Evolutionary conservation across 92 coral and sea anemone genomes (phyloP), one percentile per base, ranked within the genome.

Genomic region (Diadumene lineata): DNA sequence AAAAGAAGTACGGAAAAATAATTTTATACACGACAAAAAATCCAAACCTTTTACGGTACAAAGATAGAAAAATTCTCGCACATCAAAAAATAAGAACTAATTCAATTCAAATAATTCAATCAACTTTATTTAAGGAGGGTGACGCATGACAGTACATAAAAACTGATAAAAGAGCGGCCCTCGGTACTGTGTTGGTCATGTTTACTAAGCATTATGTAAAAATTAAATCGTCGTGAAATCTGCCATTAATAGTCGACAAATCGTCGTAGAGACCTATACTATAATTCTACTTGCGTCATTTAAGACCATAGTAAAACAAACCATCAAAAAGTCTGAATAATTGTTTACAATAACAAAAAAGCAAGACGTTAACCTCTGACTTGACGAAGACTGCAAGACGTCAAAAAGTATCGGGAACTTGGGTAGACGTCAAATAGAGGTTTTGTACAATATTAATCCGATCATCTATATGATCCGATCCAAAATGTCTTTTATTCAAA

Each of bases 211-310:
- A 44, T 8, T 44, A 44, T 17, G 10, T 44, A 44, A 44, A 44
- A 9, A 44, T 17, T 8, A 44, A 8, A 8, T 8, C 51, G 51
- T 44, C 21, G 18, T 53, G 6, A 3, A 4, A 38, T 38, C 48
- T 38, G 48, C 6, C 48, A 38, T 38, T 38, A 38, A 38, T 38
- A 6, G 31, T 27, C 63, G 56, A 22, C 65, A 72, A 56, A 38
- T 13, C 13, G 7, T 38, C 48, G 13, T 6, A 38, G 48, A 38
- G 48, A 4, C 13, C 7, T 38, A 4, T 38, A 4, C 13, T 6
- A 38, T 13, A 38, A 38, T 38, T 38, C 48, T 72, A 17, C 66
- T 72, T 56, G 34, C 77, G 77, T 72, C 77, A 72, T 13, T 38
- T 23, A 26, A 27, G 24, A 33, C 24, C 56, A 22, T 56, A 31